Conservation (phyloP, 2,888 invertebrate species). For the Sinodicranocentrus sp. region DNA sequence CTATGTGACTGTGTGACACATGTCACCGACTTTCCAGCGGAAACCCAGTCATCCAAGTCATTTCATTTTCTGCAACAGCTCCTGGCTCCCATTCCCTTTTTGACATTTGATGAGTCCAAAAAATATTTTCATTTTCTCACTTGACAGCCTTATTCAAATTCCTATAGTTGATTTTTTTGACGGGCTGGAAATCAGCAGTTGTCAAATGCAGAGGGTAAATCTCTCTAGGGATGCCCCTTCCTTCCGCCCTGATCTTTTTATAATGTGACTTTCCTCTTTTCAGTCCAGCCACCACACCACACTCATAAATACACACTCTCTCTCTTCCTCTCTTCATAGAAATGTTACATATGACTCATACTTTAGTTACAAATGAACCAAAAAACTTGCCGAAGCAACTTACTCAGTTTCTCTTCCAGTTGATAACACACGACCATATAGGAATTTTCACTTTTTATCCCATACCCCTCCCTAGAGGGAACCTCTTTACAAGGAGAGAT, state of each 20-base stretch:
- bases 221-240: constrained; percentile 33
- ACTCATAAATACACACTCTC: neutral
- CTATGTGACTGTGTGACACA: too few species aligned
- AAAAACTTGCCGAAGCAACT: neutral
- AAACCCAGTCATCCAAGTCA: neutral
- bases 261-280: constrained; percentile 15
- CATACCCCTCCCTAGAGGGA: neutral
- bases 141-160: constrained; percentile 14
- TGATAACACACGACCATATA: too few species aligned
- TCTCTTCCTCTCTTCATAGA: neutral
- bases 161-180: neutral
- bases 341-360: constrained; percentile 33
- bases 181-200: constrained; percentile 42
- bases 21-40: neutral
- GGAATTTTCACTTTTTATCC: constrained; percentile 1
- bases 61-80: too few species aligned
- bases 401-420: too few species aligned
- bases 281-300: neutral
- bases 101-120: constrained; percentile 7
- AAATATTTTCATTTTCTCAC: constrained; percentile 23
- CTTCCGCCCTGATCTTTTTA: neutral
- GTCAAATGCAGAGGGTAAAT: constrained; percentile 37
- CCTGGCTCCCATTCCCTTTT: too few species aligned
- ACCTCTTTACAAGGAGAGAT: neutral
- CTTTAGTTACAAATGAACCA: constrained; percentile 31